Base-by-base conservation (phyloP, 1,140 invertebrate species). In the Sarcophaga peregrina region DNA sequence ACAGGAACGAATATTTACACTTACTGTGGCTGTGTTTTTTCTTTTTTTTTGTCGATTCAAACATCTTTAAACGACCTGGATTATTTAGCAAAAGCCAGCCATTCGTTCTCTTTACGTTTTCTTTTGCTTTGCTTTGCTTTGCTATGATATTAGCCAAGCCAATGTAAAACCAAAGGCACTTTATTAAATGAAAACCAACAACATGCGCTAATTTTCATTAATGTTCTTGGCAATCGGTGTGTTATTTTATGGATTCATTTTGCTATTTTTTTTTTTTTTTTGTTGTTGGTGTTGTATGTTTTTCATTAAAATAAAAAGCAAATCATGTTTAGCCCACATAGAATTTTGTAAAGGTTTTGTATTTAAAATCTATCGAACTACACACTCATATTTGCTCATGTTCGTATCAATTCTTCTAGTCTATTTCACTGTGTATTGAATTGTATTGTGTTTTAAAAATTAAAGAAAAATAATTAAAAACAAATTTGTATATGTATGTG, bases 281-380 rank as follows among this genome's bases (percentile, higher is more conserved):
- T n/a, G n/a, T n/a, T n/a, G n/a, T n/a, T 58, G 54, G 3, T n/a
- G 13, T 58, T 58, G 54, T 58, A 15, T 4, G 4, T 58, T 58
- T 58, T 58, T 13, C 54, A 58, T 58, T 58, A 58, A 58, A 58
- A 13, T 13, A 58, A 13, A 58, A 58, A 58, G 54, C 25, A 58
- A 58, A 58, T 58, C 54, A n/a, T 58, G 54, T n/a, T 58, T 58
- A 58, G n/a, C 54, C 54, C 54, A 58, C 54, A 58, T 58, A 58
- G 13, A 58, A 11, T 58, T 37, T 37, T 37, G 6, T 4, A 58
- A 58, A 58, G 54, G 54, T 58, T 58, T 37, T 58, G n/a, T 58
- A 13, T 15, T 58, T n/a, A 58, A 58, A 58, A 58, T 58, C n/a
- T 37, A 37, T 37, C 25, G 25, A 37, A 37, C 25, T n/a, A 58